These are phyloP conservation scores for Hozukius guyotensis DNA, from an alignment of 2,797 vertebrate species.

Conservation along the genomic window DNA sequence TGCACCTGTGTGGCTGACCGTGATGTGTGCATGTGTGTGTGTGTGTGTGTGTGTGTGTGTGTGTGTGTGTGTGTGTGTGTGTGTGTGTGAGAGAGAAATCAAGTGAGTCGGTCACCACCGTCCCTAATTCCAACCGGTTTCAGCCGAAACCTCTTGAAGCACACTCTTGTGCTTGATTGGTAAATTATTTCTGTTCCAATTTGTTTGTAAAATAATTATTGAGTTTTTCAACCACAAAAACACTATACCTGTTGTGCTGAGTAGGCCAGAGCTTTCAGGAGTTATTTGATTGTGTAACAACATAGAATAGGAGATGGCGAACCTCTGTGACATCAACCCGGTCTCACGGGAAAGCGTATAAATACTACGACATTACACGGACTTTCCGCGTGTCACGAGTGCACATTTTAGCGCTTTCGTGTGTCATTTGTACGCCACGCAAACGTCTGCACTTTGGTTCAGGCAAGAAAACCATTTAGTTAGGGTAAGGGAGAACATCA, in stretches of 20 bases:
- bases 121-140: background rate
- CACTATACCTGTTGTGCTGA: background rate
- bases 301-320: background rate
- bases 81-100: slow-evolving; percentile 3
- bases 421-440: no score
- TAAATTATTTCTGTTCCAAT: background rate
- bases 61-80: background rate
- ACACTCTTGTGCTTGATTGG: background rate
- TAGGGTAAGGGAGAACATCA: no score
- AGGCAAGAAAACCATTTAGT: no score
- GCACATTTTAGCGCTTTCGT: no score
- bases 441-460: no score
- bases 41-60: background rate
- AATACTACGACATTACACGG: no score
- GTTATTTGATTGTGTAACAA: background rate
- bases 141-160: background rate
- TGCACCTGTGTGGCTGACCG: slow-evolving; percentile 29
- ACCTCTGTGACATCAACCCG: no score
- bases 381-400: no score
- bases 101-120: slow-evolving; percentile 3
- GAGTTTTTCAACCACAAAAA: no score
- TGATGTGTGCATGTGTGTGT: background rate
- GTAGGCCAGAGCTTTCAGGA: no score
- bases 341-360: no score
- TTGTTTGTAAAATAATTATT: background rate